Base-by-base conservation (phyloP, 2,797 vertebrate genomes). In the Halcyon smyrnensis region DNA sequence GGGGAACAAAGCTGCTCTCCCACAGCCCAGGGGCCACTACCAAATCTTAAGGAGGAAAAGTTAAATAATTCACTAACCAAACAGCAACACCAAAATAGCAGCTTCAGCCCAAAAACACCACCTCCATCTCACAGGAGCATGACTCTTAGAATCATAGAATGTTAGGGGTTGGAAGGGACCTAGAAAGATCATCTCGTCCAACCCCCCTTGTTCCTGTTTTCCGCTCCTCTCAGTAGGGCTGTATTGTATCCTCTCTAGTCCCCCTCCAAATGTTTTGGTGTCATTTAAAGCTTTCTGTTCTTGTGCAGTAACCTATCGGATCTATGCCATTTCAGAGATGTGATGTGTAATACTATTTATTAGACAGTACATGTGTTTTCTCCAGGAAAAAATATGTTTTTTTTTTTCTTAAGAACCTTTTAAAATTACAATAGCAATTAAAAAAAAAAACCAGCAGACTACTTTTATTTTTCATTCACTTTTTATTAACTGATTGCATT, bases 401-500 rank as follows among this genome's bases (percentile, higher is more conserved):
- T 77, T 48, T 59, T 39, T 43, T 37, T 57, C 93, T 2, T 9
- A 71, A 84, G 25, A 73, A 17, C 13, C 30, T 79, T 83, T 43
- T 69, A 64, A 84, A 71, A 89, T 81, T 50, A 63, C 23, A 41
- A 87, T 0, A 43, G 43, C 43, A 43, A 43, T 48, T 15, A 4
- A 28, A 36, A 9, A 34, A 10, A 27, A 36, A 9, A 34, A 36
- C 11, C 0, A 57, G 21, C 34, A 59, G 21, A 28, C 32, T 57
- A 71, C 21, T 79, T 84, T 64, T 68, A 60, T 3, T 76, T 24
- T 36, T 83, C 59, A 23, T 50, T 76, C 37, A 30, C 9, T 19
- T 78, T 90, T 91, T 89, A 84, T 65, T 81, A 85, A 67, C 51
- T 56, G 43, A 84, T 9, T 39, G 68, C 51, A 76, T 54, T 70